Percentiles rank a stretch among this genome's conserved stretches.
These are phyloP conservation scores for Natator depressus DNA, from an alignment of 2,113 vertebrate genomes.

Conservation along the genomic window DNA sequence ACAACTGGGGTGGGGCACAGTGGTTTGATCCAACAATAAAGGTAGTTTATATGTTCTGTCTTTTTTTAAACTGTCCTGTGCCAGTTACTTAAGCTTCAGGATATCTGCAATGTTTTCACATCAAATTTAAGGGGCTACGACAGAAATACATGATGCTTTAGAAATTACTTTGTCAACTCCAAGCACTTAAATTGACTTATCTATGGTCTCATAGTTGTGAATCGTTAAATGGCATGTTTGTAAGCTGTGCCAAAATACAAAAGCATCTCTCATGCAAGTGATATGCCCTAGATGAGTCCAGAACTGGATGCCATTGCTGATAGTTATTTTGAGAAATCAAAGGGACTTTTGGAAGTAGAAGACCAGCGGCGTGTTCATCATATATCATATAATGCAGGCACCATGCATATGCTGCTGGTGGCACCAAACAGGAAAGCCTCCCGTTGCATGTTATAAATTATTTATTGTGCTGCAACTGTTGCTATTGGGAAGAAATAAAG, in stretches of 20 bases:
- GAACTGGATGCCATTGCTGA: not conserved
- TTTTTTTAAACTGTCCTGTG: not conserved
- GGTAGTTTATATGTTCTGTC: not conserved
- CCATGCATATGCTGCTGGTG: not conserved
- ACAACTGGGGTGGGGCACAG: not conserved
- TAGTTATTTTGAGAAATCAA: not conserved
- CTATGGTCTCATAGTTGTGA: not conserved
- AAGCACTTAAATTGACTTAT: not conserved
- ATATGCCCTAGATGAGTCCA: not conserved
- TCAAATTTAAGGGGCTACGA: not conserved
- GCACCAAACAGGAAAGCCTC: not conserved
- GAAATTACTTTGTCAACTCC: not conserved
- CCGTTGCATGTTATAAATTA: not conserved
- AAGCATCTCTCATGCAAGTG: not conserved
- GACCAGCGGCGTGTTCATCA: not conserved
- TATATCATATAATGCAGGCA: rapidly evolving
- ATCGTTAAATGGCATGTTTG: not conserved
- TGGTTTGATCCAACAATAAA: not conserved
- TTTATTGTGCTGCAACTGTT: not conserved
- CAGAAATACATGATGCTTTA: not conserved
- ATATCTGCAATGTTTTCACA: not conserved
- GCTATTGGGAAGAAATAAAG: not conserved
- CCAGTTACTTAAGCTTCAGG: not conserved
- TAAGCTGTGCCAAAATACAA: not conserved
- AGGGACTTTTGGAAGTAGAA: not conserved